Base-by-base conservation (phyloP, 2,113 vertebrate genomes). In the Dromaius novaehollandiae region DNA sequence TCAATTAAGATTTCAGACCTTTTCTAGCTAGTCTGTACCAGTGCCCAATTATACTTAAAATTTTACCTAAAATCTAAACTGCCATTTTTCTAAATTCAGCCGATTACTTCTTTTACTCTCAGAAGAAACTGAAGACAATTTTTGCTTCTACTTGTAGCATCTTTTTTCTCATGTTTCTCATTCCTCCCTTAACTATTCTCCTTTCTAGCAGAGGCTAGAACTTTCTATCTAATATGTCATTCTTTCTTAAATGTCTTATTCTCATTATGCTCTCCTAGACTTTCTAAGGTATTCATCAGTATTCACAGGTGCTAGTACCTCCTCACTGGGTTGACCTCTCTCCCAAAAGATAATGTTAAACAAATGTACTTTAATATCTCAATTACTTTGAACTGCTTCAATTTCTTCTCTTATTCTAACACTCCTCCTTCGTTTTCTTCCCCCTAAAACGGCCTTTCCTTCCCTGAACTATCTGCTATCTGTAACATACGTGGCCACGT, bases 381-480 rank as follows among this genome's bases (percentile, higher is more conserved):
- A 42, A 42, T 77, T 81, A 71, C 82, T 83, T 64, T 51, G n/a
- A 88, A 38, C 76, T 22, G 32, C 32, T 93, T 71, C 51, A 69
- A 84, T 61, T 96, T 77, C 46, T 65, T 12, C 79, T 86, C 66
- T 55, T 50, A 40, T 75, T 44, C 64, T 80, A 81, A 79, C n/a
- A 70, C 30, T 85, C n/a, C 42, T 46, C 82, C 92, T 94, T 91
- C 78, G 26, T 89, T 97, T 95, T 96, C 82, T 94, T 96, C 94
- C 91, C 74, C 11, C 94, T 80, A 70, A 58, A 22, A 78, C 0
- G 0, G 82, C 63, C 63, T 87, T 92, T 93, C 88, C 84, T 94
- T 93, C 96, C 90, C 83, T 96, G 96, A 97, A 95, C 95, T 92
- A 38, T 38, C 93, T 95, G 89, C 82, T 96, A 97, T 97, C 97